Conservation (phyloP, 1,140 invertebrate species). For the Cardiocondyla obscurior region DNA sequence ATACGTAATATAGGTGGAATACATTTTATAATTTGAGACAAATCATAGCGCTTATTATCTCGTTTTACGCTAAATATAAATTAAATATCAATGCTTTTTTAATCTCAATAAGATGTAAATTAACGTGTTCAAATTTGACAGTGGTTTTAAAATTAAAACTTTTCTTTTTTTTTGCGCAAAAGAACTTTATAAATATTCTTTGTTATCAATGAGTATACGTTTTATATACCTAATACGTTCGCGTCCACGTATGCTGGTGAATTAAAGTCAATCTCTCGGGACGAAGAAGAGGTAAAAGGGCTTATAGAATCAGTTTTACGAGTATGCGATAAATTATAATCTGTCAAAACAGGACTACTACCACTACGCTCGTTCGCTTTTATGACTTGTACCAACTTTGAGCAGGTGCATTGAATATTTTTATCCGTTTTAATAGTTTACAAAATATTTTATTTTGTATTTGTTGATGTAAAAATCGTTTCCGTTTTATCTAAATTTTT, state of each 20-base stretch:
- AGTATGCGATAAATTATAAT: constrained; percentile 78
- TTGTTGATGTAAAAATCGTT: neutral
- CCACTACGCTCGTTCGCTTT: constrained; percentile 71
- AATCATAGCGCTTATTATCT: neutral
- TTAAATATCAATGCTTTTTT: neutral
- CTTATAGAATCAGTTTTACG: constrained; percentile 76
- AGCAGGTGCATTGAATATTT: constrained; percentile 58
- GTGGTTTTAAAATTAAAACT: neutral
- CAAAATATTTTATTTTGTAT: constrained; percentile 38
- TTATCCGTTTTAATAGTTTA: constrained; percentile 11
- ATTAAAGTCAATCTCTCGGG: constrained; percentile 19
- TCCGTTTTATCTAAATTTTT: neutral
- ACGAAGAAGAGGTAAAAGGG: constrained; percentile 56
- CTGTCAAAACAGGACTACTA: constrained; percentile 79
- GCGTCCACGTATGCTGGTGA: neutral
- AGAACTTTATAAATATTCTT: neutral
- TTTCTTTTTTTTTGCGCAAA: neutral
- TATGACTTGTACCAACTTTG: constrained; percentile 45
- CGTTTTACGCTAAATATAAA: neutral
- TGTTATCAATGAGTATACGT: neutral
- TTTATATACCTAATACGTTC: neutral
- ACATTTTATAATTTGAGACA: neutral
- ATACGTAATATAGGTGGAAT: no score
- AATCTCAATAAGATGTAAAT: no score
- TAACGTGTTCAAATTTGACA: no score